Evolutionary conservation across 2,888 invertebrate genomes (phyloP), one percentile per base, ranked within the genome.

Genomic region (Ectobius pallidus): DNA sequence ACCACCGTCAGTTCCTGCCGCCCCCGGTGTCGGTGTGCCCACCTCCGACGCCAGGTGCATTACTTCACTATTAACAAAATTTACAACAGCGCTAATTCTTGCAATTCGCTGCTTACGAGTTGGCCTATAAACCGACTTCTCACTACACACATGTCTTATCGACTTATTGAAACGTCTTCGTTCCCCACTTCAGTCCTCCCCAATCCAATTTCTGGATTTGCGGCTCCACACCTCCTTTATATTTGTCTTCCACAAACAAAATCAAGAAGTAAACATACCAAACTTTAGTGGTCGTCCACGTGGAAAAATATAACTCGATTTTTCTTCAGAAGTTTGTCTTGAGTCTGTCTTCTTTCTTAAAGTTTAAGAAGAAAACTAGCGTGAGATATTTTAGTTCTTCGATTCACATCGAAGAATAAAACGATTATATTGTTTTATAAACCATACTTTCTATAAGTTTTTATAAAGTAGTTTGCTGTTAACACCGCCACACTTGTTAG

Each of bases 31-130:
- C 30, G 65, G 65, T 46, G 71, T 46, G 6, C 70, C 52, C 58
- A 71, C 67, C 71, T 75, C 75, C 7, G 74, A 72, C 42, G 76
- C 67, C 44, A 75, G 63, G 69, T 74, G 75, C 74, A 75, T 76
- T 52, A 52, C 65, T 42, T n/a, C 7, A 44, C 65, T 11, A 11
- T 34, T 34, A 34, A 34, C n/a, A n/a, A n/a, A n/a, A n/a, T n/a
- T n/a, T n/a, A n/a, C n/a, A n/a, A n/a, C n/a, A n/a, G n/a, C n/a
- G n/a, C n/a, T n/a, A n/a, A n/a, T n/a, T n/a, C n/a, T n/a, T n/a
- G n/a, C n/a, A n/a, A n/a, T n/a, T n/a, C n/a, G n/a, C n/a, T n/a
- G n/a, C n/a, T 34, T 34, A 34, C 6, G 34, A 34, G 11, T 7
- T 34, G 34, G 6, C 34, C 34, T 7, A 34, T 34, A 62, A 62